Base-by-base conservation (phyloP, 2,113 vertebrate genomes). In the Gadus chalcogrammus region DNA sequence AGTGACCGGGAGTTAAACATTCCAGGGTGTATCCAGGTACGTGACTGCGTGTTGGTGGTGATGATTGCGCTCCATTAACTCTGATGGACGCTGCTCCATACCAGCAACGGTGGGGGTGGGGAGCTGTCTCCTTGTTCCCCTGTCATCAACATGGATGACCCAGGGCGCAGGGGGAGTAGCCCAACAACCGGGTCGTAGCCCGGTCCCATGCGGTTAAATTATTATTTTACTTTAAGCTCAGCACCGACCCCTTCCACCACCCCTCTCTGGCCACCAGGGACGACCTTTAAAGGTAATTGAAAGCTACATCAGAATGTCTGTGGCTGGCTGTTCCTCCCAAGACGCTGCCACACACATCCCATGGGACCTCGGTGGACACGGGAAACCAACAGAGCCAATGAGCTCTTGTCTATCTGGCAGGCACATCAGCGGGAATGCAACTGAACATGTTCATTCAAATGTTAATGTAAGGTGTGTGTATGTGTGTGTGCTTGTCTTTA, bases 31-130 rank as follows among this genome's bases (percentile, higher is more conserved):
- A 77, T 75, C 12, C 42, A 13, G 76, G 15, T 75, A 85, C 15
- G 79, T 77, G 86, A 84, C 85, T 80, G 82, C 73, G 79, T 83
- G 81, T 88, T 88, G 87, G 85, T 73, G 82, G 78, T 77, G 82
- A 85, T 88, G 85, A 88, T 88, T 84, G 83, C 82, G 79, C 88
- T 75, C 84, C 85, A 87, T 89, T 89, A 89, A 91, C 85, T 89
- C 88, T 89, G 88, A 89, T 84, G 83, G 85, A 87, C 88, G 81
- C 84, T 68, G 53, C 84, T 86, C 82, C 69, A 70, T 67, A 76
- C 79, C 71, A 68, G 87, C 79, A 79, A 81, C 35, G 65, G 78
- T 68, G 75, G 76, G 81, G 31, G 77, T 75, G 59, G 65, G 75
- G 63, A 81, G 73, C 59, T 48, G 71, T 68, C 16, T 65, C 79